A percentile compares a stretch with the other conserved stretches of the same genome.
These are phyloP conservation scores for Nematopogon swammerdamellus DNA, from an alignment of 2,888 invertebrate species.

Conservation along the genomic window DNA sequence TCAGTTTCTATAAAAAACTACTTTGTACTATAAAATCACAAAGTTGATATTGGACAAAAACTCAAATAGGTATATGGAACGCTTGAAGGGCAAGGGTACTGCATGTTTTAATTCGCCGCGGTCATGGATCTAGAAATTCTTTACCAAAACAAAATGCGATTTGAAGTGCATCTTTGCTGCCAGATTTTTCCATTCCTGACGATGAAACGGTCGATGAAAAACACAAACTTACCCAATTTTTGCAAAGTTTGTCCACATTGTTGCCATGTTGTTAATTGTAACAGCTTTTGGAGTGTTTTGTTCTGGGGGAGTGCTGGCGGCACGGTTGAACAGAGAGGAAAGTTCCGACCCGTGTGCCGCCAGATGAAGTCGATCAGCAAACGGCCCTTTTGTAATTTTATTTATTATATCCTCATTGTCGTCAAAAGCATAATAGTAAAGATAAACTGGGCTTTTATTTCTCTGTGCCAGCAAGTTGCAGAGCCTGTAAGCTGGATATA, in stretches of 20 bases:
- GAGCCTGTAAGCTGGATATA: not conserved
- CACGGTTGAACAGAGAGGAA: not conserved
- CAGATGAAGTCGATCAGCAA: not conserved
- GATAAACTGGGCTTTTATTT: not conserved
- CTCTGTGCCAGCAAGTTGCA: too few relatives aligned
- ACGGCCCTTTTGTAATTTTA: not conserved
- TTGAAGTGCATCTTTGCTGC: too few relatives aligned
- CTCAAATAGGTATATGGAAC: too few relatives aligned
- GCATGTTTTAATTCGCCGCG: too few relatives aligned
- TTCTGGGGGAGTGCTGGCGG: not conserved
- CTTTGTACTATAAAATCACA: too few relatives aligned
- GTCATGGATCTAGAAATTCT: too few relatives aligned
- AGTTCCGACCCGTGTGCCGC: not conserved
- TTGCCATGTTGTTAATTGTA: not conserved
- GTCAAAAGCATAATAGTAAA: not conserved
- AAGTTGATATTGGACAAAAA: too few relatives aligned
- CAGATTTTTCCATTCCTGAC: too few relatives aligned
- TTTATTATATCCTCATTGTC: not conserved
- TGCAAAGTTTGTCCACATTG: constrained; percentile 1
- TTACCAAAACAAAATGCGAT: too few relatives aligned
- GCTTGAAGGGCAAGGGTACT: too few relatives aligned
- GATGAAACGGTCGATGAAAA: too few relatives aligned
- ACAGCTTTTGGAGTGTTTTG: not conserved
- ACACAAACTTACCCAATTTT: constrained; percentile 1
- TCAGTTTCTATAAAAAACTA: too few relatives aligned